phyloP scores from a whole-genome alignment of 2,113 vertebrate species.

The Lagopus leucura region DNA sequence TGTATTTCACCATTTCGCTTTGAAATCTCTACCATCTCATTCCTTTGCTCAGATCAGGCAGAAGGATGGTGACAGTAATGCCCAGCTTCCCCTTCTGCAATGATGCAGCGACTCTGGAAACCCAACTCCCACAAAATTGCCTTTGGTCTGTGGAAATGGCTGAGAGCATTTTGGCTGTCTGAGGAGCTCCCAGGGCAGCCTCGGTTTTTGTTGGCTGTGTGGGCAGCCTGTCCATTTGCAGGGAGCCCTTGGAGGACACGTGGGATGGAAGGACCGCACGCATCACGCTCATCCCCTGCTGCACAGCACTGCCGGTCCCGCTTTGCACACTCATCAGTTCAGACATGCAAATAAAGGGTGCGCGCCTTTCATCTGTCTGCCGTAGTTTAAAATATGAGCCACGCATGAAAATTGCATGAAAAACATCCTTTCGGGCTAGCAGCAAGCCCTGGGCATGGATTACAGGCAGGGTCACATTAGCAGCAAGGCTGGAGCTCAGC shows the following conservation, averaged over 20 bases:
- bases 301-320: neutral
- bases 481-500: neutral
- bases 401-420: neutral
- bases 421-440: neutral
- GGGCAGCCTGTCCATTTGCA: neutral
- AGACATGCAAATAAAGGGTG: conserved; percentile 16
- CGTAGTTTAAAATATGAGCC: neutral
- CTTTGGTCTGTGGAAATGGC: neutral
- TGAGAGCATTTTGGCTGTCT: neutral
- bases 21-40: neutral
- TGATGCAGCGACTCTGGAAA: neutral
- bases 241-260: neutral
- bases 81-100: neutral
- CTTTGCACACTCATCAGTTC: conserved; percentile 1
- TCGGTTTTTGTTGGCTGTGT: neutral
- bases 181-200: neutral
- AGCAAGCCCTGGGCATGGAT: neutral
- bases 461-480: neutral
- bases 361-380: neutral
- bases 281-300: neutral
- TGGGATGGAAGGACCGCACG: neutral
- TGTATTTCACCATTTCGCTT: neutral
- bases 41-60: neutral
- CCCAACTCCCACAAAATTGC: neutral
- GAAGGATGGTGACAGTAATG: rapidly evolving